Evolutionary conservation across 2,797 vertebrate genomes (phyloP), one percentile per base, ranked within the genome.

Genomic region (Premnoplex brunnescens): DNA sequence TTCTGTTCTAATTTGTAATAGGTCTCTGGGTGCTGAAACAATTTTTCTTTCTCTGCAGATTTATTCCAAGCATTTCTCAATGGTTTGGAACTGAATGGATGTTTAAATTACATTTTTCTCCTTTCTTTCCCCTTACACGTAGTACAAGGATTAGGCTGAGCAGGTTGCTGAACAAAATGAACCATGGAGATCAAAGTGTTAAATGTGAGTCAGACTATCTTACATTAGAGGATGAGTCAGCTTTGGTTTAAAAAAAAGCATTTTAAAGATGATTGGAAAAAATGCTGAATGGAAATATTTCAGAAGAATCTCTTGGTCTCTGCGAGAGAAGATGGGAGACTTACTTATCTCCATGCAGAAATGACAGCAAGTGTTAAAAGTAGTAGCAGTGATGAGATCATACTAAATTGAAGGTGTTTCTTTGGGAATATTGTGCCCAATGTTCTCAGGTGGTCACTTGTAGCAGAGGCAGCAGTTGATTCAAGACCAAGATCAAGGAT

Each of bases 241-340:
- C 96, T 94, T 84, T 84, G 46, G 80, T 72, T 92, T 93, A 88
- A 72, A 92, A 94, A 86, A 46, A 22, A 3, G 77, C 8, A 11
- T 90, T 76, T 81, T 85, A 81, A 93, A 95, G 86, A 92, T 91
- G 94, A 81, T 97, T 95, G 97, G 96, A 97, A 97, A 97, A 97
- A 94, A 48, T 93, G 96, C 97, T 97, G 96, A 97, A 92, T 97
- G 97, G 98, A 97, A 98, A 97, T 84, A 91, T 91, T 96, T 95
- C 85, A 83, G 66, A 91, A 93, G 54, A 68, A 68, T 91, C 54
- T 90, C 58, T 60, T 20, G 27, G 85, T 88, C 37, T 67, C 76
- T 26, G 84, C 89, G 24, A 91, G n/a, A 87, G 88, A 82, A 84
- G 78, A 95, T 48, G 68, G 37, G 56, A 72, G 51, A 56, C 62